A percentile compares a stretch with the other conserved stretches of the same genome.
phyloP scores from a whole-genome alignment of 2,888 invertebrate genomes.

The Tetanocera ferruginea region DNA sequence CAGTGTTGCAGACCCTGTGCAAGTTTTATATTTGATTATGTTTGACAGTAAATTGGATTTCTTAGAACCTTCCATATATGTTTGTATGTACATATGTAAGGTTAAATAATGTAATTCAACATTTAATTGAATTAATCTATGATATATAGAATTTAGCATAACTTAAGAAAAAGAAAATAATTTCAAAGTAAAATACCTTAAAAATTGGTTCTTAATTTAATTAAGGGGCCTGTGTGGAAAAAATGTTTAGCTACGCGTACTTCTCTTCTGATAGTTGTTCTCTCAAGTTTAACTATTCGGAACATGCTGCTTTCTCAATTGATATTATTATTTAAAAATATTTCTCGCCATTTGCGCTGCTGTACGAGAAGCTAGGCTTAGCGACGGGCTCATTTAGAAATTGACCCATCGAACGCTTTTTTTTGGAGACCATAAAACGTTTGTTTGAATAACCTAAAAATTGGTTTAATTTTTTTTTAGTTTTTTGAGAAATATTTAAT shows the following conservation, averaged over 20 bases:
- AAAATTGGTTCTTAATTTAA: not conserved
- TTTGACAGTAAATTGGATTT: conserved; percentile 26
- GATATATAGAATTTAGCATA: not conserved
- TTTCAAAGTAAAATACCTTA: not conserved
- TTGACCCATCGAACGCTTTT: conserved; percentile 64
- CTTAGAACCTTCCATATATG: not conserved
- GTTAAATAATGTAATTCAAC: conserved; percentile 26
- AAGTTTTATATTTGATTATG: conserved; percentile 32
- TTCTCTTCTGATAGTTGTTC: not conserved
- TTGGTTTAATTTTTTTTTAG: not conserved
- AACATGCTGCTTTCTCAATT: not conserved
- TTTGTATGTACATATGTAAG: too few species aligned
- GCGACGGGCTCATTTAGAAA: conserved; percentile 59
- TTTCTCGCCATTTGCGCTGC: conserved; percentile 59
- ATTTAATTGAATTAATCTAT: conserved; percentile 28
- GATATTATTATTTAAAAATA: conserved; percentile 57
- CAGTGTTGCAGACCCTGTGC: conserved; percentile 28
- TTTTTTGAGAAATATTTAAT: not conserved
- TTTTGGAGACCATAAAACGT: conserved; percentile 68
- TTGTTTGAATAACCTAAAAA: conserved; percentile 61
- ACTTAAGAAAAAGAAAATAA: not conserved
- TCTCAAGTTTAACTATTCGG: not conserved
- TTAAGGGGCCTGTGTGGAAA: not conserved
- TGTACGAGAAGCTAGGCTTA: conserved; percentile 58
- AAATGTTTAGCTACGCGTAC: not conserved